Evolutionary conservation across 2,113 vertebrate species (phyloP).

Genomic region (Chascanopsetta lugubris): DNA sequence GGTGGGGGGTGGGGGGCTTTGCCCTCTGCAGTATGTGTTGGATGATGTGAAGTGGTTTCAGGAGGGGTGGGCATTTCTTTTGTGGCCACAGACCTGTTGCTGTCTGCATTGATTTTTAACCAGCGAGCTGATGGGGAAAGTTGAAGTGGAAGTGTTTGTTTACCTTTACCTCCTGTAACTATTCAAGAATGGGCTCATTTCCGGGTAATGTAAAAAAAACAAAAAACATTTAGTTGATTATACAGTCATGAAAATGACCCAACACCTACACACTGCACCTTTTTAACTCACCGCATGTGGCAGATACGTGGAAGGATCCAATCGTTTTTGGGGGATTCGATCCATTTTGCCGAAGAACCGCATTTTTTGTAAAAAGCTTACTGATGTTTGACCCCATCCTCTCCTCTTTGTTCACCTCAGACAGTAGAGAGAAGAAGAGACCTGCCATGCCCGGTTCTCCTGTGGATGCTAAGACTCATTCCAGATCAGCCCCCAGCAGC

Average conservation of each 20-base stretch:
- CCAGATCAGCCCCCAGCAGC: slow-evolving; percentile 89
- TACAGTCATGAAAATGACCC: no score
- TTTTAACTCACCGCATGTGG: no score
- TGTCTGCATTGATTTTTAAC: slow-evolving; percentile 41
- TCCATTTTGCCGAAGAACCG: no score
- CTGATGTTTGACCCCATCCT: slow-evolving; percentile 19
- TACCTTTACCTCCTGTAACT: no score
- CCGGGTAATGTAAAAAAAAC: no score
- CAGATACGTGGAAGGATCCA: no score
- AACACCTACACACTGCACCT: no score
- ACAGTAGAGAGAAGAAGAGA: slow-evolving; percentile 93
- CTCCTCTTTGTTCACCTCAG: slow-evolving; percentile 75
- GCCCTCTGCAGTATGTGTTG: slow-evolving; percentile 50
- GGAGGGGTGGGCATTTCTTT: slow-evolving; percentile 24
- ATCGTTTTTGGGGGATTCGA: neutral
- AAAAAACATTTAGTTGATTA: no score
- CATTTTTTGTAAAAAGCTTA: neutral
- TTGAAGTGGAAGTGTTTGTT: slow-evolving; percentile 14
- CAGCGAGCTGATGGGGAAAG: slow-evolving; percentile 25
- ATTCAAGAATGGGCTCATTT: no score
- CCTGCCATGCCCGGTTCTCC: slow-evolving; percentile 98
- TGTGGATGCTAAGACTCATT: slow-evolving; percentile 97
- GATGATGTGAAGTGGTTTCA: slow-evolving; percentile 49
- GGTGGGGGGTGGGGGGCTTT: slow-evolving; percentile 37
- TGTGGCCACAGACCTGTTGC: slow-evolving; percentile 9